These are phyloP conservation scores for Fistularia commersonii DNA, from an alignment of 2,797 vertebrate species.

Conservation along the genomic window DNA sequence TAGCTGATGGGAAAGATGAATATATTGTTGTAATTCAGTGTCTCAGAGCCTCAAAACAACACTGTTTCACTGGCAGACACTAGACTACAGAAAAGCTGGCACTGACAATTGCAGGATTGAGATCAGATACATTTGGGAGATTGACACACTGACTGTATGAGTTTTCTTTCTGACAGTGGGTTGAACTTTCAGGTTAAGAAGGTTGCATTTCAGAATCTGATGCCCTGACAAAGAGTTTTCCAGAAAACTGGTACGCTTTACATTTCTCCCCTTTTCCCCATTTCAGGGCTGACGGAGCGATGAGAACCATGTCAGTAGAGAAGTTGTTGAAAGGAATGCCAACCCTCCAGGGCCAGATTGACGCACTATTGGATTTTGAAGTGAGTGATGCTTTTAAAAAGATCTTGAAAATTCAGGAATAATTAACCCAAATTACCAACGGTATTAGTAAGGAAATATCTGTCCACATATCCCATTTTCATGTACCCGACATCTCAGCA, in stretches of 20 bases:
- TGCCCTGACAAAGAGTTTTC: no score
- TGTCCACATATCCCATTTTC: no score
- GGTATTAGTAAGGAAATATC: no score
- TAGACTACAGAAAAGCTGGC: slow-evolving; percentile 1
- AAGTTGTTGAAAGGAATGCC: slow-evolving; percentile 98
- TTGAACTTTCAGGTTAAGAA: neutral
- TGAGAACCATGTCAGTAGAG: slow-evolving; percentile 96
- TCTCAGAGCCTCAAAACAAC: slow-evolving; percentile 11
- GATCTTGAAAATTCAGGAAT: neutral
- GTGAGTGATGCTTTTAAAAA: slow-evolving; percentile 73
- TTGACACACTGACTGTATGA: neutral
- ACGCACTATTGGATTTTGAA: slow-evolving; percentile 95
- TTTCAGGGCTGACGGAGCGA: slow-evolving; percentile 89
- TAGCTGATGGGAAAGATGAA: slow-evolving; percentile 25
- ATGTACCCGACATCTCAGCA: no score
- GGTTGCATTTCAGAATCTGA: no score
- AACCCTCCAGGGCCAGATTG: slow-evolving; percentile 94
- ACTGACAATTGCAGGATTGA: no score
- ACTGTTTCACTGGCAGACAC: slow-evolving; percentile 30
- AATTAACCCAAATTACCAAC: neutral
- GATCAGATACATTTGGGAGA: no score
- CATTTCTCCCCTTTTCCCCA: neutral
- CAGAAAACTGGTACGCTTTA: no score
- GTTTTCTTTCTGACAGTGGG: neutral
- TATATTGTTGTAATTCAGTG: slow-evolving; percentile 19